Evolutionary conservation across 2,113 vertebrate species (phyloP).

Genomic region (Chrysemys picta): DNA sequence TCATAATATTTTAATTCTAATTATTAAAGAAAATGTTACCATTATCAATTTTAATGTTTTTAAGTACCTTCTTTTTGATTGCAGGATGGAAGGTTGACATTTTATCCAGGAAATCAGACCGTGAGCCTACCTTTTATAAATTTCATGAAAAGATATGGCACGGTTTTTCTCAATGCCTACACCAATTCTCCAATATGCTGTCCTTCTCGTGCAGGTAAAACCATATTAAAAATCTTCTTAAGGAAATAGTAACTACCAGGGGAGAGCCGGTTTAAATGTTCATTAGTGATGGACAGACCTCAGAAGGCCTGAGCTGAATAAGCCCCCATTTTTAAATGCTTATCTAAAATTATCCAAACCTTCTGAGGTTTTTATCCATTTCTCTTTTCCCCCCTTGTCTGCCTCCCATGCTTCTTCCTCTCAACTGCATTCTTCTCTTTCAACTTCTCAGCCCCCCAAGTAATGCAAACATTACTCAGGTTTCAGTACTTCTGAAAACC

Average conservation of each 20-base stretch:
- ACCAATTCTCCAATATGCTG: conserved; percentile 98
- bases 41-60: background rate
- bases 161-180: conserved; percentile 91
- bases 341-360: background rate
- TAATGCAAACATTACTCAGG: background rate
- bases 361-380: background rate
- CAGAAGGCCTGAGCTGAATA: accelerated
- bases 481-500: background rate
- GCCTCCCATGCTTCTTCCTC: background rate
- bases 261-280: background rate
- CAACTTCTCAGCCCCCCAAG: background rate
- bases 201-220: conserved; percentile 93
- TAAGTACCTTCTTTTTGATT: conserved; percentile 50
- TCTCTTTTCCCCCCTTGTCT: background rate
- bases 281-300: background rate
- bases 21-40: background rate
- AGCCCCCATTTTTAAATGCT: background rate
- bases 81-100: conserved; percentile 95
- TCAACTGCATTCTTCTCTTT: background rate
- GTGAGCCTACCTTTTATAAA: conserved; percentile 88
- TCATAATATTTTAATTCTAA: background rate
- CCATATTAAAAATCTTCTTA: background rate
- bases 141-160: conserved; percentile 86
- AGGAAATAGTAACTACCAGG: background rate
- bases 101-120: conserved; percentile 85